Percentiles rank a stretch among this genome's conserved stretches.
These are phyloP conservation scores for Misgurnus mizolepis DNA, from an alignment of 2,113 vertebrate genomes.

Conservation along the genomic window DNA sequence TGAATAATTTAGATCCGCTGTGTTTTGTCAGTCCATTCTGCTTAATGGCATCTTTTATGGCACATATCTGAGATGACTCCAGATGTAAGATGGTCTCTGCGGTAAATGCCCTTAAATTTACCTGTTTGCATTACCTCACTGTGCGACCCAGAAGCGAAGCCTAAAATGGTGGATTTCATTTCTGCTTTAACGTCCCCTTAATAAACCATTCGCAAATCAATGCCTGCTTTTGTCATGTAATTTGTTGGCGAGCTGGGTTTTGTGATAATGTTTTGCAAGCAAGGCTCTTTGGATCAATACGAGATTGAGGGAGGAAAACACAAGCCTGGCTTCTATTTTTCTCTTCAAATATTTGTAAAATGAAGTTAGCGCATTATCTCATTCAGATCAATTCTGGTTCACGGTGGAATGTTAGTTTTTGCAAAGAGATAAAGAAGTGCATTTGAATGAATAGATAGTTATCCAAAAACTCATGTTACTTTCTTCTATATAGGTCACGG, in stretches of 20 bases:
- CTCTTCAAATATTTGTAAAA: constrained; percentile 48
- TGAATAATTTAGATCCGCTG: constrained; percentile 77
- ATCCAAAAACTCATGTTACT: no score
- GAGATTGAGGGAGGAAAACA: constrained; percentile 29
- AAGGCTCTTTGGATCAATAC: constrained; percentile 53
- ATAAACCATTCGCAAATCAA: constrained; percentile 76
- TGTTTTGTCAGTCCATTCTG: constrained; percentile 71
- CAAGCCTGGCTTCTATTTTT: constrained; percentile 48
- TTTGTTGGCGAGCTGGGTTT: constrained; percentile 65
- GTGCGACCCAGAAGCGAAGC: constrained; percentile 70
- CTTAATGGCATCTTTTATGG: constrained; percentile 76
- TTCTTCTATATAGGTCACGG: no score
- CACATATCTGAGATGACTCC: constrained; percentile 75
- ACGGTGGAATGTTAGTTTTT: constrained; percentile 38
- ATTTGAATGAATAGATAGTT: background rate
- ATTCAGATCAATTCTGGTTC: constrained; percentile 40
- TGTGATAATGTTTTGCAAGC: constrained; percentile 68
- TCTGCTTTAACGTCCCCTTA: constrained; percentile 69
- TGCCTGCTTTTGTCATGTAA: constrained; percentile 69
- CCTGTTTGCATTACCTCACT: constrained; percentile 59
- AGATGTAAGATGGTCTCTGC: constrained; percentile 65
- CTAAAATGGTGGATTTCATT: constrained; percentile 71
- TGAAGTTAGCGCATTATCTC: constrained; percentile 41
- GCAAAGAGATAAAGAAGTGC: constrained; percentile 22
- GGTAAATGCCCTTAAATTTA: constrained; percentile 43